A percentile compares a stretch with the other conserved stretches of the same genome.
Conservation (phyloP, 2,113 vertebrate species). For the Hymenochirus boettgeri region DNA sequence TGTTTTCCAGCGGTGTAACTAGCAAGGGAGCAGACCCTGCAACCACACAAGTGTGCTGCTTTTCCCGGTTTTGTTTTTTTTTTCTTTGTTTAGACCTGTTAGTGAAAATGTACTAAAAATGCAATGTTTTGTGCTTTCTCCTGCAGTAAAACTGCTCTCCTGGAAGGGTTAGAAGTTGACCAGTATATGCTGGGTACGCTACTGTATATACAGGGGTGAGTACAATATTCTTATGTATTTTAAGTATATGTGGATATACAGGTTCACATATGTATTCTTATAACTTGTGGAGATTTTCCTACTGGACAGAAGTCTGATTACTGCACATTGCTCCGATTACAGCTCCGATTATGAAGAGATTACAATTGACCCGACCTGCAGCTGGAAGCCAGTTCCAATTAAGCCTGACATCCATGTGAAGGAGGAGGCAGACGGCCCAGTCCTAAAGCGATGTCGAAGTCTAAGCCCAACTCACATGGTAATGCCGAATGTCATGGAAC, state of each 20-base stretch:
- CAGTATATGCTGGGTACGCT: slow-evolving; percentile 96
- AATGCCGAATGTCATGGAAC: slow-evolving; percentile 92
- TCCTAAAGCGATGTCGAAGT: slow-evolving; percentile 84
- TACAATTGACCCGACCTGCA: slow-evolving; percentile 91
- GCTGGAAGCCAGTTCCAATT: slow-evolving; percentile 88
- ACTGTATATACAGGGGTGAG: slow-evolving; percentile 92
- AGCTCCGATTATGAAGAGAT: slow-evolving; percentile 94
- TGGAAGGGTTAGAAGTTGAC: slow-evolving; percentile 92
- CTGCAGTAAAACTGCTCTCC: slow-evolving; percentile 84
- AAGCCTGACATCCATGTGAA: slow-evolving; percentile 87
- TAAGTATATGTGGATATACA: no score
- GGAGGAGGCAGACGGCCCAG: slow-evolving; percentile 85
- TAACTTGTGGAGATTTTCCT: no score
- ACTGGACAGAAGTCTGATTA: background rate
- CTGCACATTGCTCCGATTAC: background rate
- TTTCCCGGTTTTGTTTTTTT: no score
- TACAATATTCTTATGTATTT: background rate
- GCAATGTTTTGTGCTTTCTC: slow-evolving; percentile 20
- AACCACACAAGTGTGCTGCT: no score
- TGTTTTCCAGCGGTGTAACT: no score
- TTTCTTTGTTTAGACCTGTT: no score
- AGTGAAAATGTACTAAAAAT: no score
- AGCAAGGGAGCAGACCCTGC: no score
- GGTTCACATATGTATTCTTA: no score
- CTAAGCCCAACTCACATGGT: slow-evolving; percentile 91